These are phyloP conservation scores for Blennius ocellaris DNA, from an alignment of 2,113 vertebrate species.

Conservation along the genomic window DNA sequence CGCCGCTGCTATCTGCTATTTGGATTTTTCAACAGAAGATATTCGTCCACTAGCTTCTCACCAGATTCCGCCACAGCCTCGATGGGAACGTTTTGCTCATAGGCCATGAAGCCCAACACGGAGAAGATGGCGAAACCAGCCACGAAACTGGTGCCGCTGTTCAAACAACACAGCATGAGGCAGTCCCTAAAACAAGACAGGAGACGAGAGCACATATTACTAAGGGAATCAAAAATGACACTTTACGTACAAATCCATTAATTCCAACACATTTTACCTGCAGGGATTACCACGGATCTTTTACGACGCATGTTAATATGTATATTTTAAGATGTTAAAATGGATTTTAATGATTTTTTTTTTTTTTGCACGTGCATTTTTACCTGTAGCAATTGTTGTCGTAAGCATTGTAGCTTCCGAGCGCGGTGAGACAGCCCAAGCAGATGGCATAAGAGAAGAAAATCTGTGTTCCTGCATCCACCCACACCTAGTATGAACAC, in stretches of 20 bases:
- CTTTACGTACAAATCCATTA: too few species aligned
- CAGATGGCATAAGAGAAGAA: constrained; percentile 99
- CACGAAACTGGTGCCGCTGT: constrained; percentile 98
- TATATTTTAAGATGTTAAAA: too few species aligned
- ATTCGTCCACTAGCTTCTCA: constrained; percentile 70
- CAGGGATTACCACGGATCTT: too few species aligned
- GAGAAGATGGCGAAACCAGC: constrained; percentile 99
- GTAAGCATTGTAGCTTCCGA: constrained; percentile 98
- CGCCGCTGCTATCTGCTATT: background rate
- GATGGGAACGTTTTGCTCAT: constrained; percentile 95
- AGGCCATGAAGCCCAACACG: constrained; percentile 98
- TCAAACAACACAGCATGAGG: constrained; percentile 96
- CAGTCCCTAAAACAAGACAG: constrained; percentile 88
- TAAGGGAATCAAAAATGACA: too few species aligned
- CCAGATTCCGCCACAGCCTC: constrained; percentile 97
- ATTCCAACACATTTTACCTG: too few species aligned
- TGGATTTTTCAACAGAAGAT: background rate
- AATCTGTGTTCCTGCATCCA: constrained; percentile 98
- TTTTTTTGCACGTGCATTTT: background rate
- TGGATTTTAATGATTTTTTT: too few species aligned
- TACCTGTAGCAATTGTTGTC: constrained; percentile 99
- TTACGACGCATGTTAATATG: too few species aligned
- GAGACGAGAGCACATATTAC: background rate
- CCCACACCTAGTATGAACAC: constrained; percentile 89
- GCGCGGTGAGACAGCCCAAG: constrained; percentile 94